Conservation (phyloP, 2,888 invertebrate genomes). For the Steinernema scapterisci region DNA sequence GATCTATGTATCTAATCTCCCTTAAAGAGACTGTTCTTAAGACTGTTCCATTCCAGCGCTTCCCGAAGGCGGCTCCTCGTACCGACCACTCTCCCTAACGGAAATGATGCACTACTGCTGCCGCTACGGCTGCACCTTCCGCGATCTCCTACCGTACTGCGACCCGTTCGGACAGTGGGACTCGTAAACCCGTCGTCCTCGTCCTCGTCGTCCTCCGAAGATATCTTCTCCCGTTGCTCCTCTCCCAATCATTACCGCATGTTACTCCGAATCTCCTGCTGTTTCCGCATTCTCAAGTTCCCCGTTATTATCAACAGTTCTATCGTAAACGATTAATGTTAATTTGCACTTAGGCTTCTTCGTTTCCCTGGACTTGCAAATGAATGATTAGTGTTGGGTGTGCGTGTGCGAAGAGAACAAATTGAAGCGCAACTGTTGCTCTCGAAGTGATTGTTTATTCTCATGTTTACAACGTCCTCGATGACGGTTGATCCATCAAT, state of each 20-base stretch:
- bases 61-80: constrained; percentile 21
- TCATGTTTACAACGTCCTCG: constrained; percentile 20
- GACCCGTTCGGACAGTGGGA: constrained; percentile 49
- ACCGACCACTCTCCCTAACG: constrained; percentile 44
- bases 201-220: not conserved
- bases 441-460: not conserved
- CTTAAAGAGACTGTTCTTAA: not conserved
- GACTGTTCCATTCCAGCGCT: not conserved
- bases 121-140: constrained; percentile 44
- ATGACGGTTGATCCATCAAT: not conserved
- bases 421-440: not conserved
- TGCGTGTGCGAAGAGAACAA: not conserved
- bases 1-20: too few species aligned
- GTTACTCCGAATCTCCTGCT: not conserved
- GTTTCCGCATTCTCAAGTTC: too few species aligned
- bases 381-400: constrained; percentile 30
- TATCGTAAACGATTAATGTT: not conserved
- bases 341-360: constrained; percentile 15
- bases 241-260: not conserved
- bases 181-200: constrained; percentile 30
- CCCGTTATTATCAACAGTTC: too few species aligned
- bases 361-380: not conserved
- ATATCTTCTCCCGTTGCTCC: too few species aligned
- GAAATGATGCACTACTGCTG: constrained; percentile 52
- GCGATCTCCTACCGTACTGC: constrained; percentile 46